Evolutionary conservation across 2,888 invertebrate genomes (phyloP).

Genomic region (Oligia fasciuncula): DNA sequence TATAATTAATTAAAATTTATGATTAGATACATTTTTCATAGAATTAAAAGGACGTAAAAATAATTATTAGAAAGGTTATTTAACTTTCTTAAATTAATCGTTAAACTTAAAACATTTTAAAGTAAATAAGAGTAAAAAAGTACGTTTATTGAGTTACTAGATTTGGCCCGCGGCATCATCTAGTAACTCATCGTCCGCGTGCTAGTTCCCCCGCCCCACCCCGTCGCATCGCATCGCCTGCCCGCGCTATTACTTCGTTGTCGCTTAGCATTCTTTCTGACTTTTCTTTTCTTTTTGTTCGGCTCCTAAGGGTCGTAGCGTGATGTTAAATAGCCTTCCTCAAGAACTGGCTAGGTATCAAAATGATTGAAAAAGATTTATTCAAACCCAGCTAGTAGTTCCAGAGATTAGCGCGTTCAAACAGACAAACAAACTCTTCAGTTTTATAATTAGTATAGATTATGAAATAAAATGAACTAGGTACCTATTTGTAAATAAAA

Average conservation of each 20-base stretch:
- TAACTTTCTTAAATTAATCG: background rate
- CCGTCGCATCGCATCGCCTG: background rate
- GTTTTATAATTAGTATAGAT: background rate
- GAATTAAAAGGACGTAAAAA: background rate
- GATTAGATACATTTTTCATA: no score
- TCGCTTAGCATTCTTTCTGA: background rate
- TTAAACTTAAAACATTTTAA: background rate
- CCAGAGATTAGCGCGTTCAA: background rate
- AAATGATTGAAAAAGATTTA: no score
- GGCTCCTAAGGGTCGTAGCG: no score
- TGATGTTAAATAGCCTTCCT: background rate
- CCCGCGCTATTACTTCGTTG: background rate
- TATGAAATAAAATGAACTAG: background rate
- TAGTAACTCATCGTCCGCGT: background rate
- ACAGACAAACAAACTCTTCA: background rate
- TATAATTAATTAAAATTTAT: no score
- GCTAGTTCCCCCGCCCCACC: background rate
- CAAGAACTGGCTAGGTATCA: background rate
- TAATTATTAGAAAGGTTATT: background rate
- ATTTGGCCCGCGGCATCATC: background rate
- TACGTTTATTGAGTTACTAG: background rate
- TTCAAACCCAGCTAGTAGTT: no score
- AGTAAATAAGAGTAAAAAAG: background rate
- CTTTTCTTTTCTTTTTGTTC: no score
- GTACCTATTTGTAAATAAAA: background rate